Conservation (phyloP, 2,113 vertebrate species). For the Calonectris borealis region DNA sequence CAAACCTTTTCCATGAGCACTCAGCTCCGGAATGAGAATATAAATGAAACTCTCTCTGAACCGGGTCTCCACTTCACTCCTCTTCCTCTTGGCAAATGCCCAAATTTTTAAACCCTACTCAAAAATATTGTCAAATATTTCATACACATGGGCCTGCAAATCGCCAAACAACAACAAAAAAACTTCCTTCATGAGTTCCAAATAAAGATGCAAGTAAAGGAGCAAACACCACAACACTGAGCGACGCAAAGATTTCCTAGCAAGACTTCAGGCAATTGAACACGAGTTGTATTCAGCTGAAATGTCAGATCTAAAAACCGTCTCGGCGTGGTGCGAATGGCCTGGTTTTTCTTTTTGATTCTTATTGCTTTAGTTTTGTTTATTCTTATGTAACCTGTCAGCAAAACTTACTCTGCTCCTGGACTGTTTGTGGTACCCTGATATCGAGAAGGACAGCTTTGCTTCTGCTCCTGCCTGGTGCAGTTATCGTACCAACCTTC, state of each 20-base stretch:
- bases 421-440: slow-evolving; percentile 30
- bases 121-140: background rate
- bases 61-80: background rate
- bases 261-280: slow-evolving; percentile 31
- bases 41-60: background rate
- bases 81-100: background rate
- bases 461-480: slow-evolving; percentile 63
- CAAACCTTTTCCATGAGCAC: background rate
- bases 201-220: background rate
- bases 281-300: background rate
- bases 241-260: background rate
- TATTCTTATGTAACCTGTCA: slow-evolving; percentile 69
- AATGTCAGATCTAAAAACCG: slow-evolving; percentile 53
- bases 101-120: background rate
- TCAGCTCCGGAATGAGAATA: background rate
- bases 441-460: slow-evolving; percentile 59
- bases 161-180: background rate
- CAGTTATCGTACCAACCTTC: background rate
- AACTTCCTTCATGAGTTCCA: background rate
- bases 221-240: background rate
- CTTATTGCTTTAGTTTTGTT: slow-evolving; percentile 59
- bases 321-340: slow-evolving; percentile 35
- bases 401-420: slow-evolving; percentile 52
- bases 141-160: background rate
- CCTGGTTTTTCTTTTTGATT: slow-evolving; percentile 53